Base-by-base conservation (phyloP, 2,113 vertebrate genomes). In the Cololabis saira region DNA sequence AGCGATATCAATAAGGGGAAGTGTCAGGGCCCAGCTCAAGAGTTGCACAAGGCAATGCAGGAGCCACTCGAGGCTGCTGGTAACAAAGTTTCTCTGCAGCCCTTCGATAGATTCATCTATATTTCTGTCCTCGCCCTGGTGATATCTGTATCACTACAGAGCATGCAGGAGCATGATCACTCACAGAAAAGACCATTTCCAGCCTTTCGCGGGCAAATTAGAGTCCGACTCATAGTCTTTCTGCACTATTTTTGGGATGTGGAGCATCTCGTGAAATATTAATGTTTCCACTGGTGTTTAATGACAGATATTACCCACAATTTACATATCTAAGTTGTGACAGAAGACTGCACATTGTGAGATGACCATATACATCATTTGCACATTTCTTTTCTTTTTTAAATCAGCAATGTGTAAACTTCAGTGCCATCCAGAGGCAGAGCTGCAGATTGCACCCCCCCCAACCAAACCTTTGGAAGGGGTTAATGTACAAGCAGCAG, bases 1-100 rank as follows among this genome's bases (percentile, higher is more conserved):
- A 69, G 57, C 81, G 76, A 90, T 91, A 89, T 90, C 88, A 87
- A 90, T 87, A 89, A 87, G 63, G 58, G 84, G 77, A 91, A 84
- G 82, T 87, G 88, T 85, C 83, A 78, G 61, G 61, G 61, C 67
- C 64, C 12, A 14, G 74, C 76, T 73, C 76, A 68, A 78, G 80
- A 63, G 78, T 42, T 42, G 60, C 56, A 63, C 66, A 33, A 66
- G 79, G 66, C 66, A 53, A 78, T 67, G 74, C 70, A 83, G 78
- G 84, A 84, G 87, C 50, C 85, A 81, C 82, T 90, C 86, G 84
- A 64, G 74, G 66, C 61, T 45, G 61, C 77, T 27, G 57, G 73
- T 85, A 90, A 84, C 87, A 81, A 88, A 86, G 85, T 86, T 87
- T 79, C 67, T 53, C 55, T 85, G 69, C 86, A 47, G 52, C 78